Percentiles rank a stretch among this genome's conserved stretches.
phyloP scores from a whole-genome alignment of 2,113 vertebrate species.

The Okapia johnstoni region DNA sequence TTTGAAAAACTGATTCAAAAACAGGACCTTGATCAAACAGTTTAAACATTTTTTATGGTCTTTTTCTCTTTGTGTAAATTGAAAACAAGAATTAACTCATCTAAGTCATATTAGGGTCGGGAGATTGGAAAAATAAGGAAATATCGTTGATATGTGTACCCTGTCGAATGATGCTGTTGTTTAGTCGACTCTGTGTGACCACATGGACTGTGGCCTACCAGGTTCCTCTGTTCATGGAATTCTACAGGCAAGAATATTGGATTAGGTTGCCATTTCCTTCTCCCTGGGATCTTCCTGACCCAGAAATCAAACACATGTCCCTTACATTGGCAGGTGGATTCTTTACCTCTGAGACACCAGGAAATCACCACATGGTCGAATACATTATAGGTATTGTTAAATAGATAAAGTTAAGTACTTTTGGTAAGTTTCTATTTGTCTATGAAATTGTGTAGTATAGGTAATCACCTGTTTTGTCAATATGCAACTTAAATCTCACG shows the following conservation, averaged over 20 bases:
- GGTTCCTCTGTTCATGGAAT: neutral
- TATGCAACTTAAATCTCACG: neutral
- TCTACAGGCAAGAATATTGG: neutral
- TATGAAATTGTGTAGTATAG: neutral
- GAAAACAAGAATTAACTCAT: neutral
- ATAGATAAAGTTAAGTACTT: neutral
- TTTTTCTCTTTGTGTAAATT: neutral
- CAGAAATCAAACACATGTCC: neutral
- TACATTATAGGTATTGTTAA: neutral
- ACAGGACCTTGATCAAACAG: neutral
- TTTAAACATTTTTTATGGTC: neutral
- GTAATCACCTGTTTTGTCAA: neutral
- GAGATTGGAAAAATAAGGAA: neutral
- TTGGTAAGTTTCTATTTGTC: neutral
- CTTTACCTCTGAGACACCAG: neutral
- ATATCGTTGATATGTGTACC: neutral
- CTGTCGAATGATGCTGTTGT: neutral
- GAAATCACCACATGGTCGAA: neutral
- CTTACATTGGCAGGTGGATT: neutral
- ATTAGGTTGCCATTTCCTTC: neutral
- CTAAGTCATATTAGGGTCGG: neutral
- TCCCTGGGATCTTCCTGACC: neutral
- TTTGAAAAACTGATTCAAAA: neutral
- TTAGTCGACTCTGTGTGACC: fast-evolving
- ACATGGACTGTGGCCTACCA: neutral